Percentiles rank a stretch among this genome's conserved stretches.
phyloP scores from a whole-genome alignment of 2,113 vertebrate genomes.

The Eublepharis macularius region DNA sequence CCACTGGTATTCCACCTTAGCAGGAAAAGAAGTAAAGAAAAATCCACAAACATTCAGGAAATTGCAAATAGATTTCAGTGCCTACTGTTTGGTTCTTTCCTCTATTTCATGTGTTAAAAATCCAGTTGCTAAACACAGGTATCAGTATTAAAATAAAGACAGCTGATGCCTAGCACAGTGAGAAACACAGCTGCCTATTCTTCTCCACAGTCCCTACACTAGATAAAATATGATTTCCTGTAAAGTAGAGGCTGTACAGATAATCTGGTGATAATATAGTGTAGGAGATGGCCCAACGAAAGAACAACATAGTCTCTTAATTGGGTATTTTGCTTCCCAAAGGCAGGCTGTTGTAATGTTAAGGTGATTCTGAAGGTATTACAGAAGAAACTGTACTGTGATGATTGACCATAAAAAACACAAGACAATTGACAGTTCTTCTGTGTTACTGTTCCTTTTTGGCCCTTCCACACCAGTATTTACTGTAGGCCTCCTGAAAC shows the following conservation, averaged over 20 bases:
- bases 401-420: constrained; percentile 34
- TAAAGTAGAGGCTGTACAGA: constrained; percentile 20
- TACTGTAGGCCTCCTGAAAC: constrained; percentile 86
- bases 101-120: background rate
- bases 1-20: constrained; percentile 48
- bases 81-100: constrained; percentile 10
- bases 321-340: constrained; percentile 37
- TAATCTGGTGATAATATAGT: constrained; percentile 21
- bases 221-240: constrained; percentile 13
- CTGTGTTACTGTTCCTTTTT: constrained; percentile 52
- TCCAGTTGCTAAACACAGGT: constrained; percentile 7
- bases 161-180: constrained; percentile 30
- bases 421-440: constrained; percentile 15
- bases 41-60: constrained; percentile 9
- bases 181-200: constrained; percentile 22
- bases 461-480: constrained; percentile 81
- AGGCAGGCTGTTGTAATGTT: constrained; percentile 45
- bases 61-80: constrained; percentile 46
- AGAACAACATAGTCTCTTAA: constrained; percentile 34
- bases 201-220: background rate
- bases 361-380: constrained; percentile 44
- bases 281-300: constrained; percentile 25
- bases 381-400: constrained; percentile 5
- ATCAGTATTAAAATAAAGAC: constrained; percentile 27
- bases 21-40: background rate